A percentile compares a stretch with the other conserved stretches of the same genome.
Conservation (phyloP, 2,113 vertebrate genomes). For the Pitta sordida region DNA sequence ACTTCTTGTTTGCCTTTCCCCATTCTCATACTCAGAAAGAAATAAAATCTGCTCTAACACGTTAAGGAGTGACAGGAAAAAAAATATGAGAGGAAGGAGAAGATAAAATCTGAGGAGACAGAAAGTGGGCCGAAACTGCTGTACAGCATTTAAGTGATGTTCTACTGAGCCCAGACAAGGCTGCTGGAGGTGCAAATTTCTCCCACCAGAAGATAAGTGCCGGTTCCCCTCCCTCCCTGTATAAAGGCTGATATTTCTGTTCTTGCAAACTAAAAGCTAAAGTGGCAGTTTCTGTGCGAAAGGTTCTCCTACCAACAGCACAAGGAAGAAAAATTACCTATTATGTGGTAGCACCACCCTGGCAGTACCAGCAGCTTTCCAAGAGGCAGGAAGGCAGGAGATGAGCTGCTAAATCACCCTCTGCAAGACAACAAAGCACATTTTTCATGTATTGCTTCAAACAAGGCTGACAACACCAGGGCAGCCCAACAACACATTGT, state of each 20-base stretch:
- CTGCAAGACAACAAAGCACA: background rate
- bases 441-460: background rate
- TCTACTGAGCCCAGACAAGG: background rate
- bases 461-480: background rate
- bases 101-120: background rate
- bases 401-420: background rate
- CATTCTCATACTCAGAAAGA: background rate
- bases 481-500: background rate
- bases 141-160: background rate
- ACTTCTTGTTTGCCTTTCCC: background rate
- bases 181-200: background rate
- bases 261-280: background rate
- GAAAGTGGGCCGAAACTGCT: background rate
- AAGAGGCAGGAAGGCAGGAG: background rate
- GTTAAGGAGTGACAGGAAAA: background rate
- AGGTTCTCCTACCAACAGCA: background rate
- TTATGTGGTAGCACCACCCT: background rate
- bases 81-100: background rate
- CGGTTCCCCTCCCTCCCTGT: background rate
- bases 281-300: background rate
- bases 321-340: background rate
- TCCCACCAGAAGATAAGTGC: background rate
- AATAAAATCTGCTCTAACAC: background rate
- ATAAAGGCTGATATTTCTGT: background rate
- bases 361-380: background rate